These are phyloP conservation scores for Acipenser oxyrinchus DNA, from an alignment of 2,797 vertebrate species.

Conservation along the genomic window DNA sequence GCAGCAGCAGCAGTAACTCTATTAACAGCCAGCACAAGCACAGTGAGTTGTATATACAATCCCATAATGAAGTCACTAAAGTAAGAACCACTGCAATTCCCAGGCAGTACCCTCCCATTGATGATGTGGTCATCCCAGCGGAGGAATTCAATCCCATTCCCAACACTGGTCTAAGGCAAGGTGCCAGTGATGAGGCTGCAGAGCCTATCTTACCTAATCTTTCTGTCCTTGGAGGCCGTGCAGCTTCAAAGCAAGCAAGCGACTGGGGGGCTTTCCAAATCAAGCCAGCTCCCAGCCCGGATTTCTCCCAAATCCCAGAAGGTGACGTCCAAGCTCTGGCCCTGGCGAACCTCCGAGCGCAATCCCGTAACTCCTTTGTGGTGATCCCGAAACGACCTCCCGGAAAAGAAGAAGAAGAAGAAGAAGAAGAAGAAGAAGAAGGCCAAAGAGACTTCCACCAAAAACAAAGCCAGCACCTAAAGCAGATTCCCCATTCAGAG, in stretches of 20 bases:
- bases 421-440: too few relatives aligned
- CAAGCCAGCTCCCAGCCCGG: not conserved
- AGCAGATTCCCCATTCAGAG: too few relatives aligned
- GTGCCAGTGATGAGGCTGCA: too few relatives aligned
- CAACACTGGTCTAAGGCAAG: too few relatives aligned
- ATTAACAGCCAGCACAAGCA: not conserved
- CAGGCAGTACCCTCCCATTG: not conserved
- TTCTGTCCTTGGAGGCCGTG: too few relatives aligned
- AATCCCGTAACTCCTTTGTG: slow-evolving; percentile 16
- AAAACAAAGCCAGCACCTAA: too few relatives aligned
- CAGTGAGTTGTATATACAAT: not conserved
- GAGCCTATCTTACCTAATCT: not conserved
- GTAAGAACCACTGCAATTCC: slow-evolving; percentile 15
- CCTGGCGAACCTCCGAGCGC: slow-evolving; percentile 14
- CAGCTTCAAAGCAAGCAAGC: not conserved
- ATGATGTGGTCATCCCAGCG: not conserved
- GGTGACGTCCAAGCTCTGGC: slow-evolving; percentile 22
- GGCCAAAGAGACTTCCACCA: not conserved
- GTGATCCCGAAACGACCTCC: slow-evolving; percentile 20
- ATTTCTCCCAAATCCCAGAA: not conserved
- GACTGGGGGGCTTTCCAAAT: slow-evolving; percentile 1
- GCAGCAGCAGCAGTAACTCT: not conserved
- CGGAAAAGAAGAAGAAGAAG: too few relatives aligned
- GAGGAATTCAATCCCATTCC: not conserved
- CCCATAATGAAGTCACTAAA: slow-evolving; percentile 8